A percentile compares a stretch with the other conserved stretches of the same genome.
Evolutionary conservation across 2,797 vertebrate species (phyloP).

Genomic region (Sebastes nivosus): DNA sequence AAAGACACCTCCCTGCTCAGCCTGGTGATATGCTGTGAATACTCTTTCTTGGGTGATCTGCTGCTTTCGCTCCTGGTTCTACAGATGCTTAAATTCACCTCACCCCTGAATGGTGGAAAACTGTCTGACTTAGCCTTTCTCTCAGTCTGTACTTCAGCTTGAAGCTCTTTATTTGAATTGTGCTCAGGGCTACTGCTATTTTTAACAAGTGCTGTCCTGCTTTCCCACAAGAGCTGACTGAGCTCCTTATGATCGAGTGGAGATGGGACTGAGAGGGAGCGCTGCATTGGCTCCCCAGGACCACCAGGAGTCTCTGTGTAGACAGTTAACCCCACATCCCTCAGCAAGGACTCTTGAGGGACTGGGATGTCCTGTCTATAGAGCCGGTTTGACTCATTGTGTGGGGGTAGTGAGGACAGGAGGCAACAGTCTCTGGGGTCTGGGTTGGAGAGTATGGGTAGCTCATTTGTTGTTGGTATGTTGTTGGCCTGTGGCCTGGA

Average conservation of each 20-base stretch:
- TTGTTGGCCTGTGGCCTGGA: conserved; percentile 58
- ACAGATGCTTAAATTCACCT: conserved; percentile 52
- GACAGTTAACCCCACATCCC: conserved; percentile 83
- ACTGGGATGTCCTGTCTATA: conserved; percentile 83
- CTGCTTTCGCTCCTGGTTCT: conserved; percentile 62
- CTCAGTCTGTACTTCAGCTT: conserved; percentile 7
- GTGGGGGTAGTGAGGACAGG: conserved; percentile 33
- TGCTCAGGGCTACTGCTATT: conserved; percentile 55
- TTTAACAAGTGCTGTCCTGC: conserved; percentile 46
- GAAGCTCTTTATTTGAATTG: conserved; percentile 52
- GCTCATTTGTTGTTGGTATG: conserved; percentile 49
- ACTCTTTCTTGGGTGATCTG: conserved; percentile 44
- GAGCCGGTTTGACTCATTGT: conserved; percentile 51
- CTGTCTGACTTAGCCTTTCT: conserved; percentile 43
- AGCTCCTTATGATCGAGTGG: conserved; percentile 66
- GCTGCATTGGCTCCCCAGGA: conserved; percentile 72
- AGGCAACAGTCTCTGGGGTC: conserved; percentile 42
- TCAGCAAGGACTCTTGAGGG: conserved; percentile 81
- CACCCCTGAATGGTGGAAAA: conserved; percentile 21
- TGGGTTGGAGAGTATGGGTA: conserved; percentile 6
- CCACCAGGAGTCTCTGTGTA: conserved; percentile 81
- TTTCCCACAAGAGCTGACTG: conserved; percentile 63
- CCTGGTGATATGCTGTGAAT: conserved; percentile 28
- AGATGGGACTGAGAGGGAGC: conserved; percentile 76
- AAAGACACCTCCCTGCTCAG: conserved; percentile 48